Percentiles rank a stretch among this genome's conserved stretches.
phyloP scores from a whole-genome alignment of 1,140 invertebrate species.

The Dinoponera quadriceps region DNA sequence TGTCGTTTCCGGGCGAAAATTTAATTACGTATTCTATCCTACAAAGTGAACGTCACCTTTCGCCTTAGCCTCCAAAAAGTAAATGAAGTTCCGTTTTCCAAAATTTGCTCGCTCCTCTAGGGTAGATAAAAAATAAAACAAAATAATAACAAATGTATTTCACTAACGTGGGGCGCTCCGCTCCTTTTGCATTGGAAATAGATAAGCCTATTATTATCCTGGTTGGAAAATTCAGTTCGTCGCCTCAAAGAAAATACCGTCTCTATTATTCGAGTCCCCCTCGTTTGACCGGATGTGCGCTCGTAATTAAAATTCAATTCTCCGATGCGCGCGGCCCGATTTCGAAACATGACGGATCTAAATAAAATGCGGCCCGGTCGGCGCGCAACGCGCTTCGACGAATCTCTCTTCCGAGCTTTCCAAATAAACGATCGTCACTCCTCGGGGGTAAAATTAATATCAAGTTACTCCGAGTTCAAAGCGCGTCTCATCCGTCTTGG shows the following conservation, averaged over 20 bases:
- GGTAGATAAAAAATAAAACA: neutral
- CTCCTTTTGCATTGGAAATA: neutral
- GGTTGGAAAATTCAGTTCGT: neutral
- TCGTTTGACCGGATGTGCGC: no score
- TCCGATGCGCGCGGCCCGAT: neutral
- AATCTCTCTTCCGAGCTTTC: slow-evolving; percentile 41
- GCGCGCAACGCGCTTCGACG: neutral
- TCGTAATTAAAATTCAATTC: no score
- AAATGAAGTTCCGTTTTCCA: neutral
- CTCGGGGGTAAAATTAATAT: slow-evolving; percentile 53
- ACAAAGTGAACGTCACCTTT: neutral
- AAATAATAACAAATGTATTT: neutral
- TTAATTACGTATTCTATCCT: slow-evolving; percentile 5
- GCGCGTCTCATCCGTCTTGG: slow-evolving; percentile 55
- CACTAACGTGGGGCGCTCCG: neutral
- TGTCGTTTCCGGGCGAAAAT: neutral
- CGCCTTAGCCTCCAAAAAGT: neutral
- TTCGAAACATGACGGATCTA: neutral
- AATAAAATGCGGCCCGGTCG: slow-evolving; percentile 3
- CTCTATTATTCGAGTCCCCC: no score
- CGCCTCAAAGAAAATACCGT: neutral
- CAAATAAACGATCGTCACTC: slow-evolving; percentile 47
- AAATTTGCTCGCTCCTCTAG: neutral
- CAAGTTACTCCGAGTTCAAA: slow-evolving; percentile 58
- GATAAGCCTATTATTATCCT: neutral